Base-by-base conservation (phyloP, 2,888 invertebrate species). In the Rhagonycha fulva region DNA sequence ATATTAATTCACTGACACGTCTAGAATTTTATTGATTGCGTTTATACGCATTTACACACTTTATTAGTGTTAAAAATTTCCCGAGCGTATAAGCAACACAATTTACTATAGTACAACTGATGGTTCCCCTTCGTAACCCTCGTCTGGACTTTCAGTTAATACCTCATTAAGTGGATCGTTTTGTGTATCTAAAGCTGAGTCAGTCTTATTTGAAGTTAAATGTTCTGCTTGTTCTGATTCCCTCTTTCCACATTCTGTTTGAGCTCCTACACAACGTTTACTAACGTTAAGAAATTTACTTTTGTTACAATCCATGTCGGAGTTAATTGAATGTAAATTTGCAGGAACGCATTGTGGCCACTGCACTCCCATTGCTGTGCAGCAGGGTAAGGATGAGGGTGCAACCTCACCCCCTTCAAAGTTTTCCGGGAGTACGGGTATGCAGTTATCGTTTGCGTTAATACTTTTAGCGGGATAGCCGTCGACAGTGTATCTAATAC, bases 61-160 rank as follows among this genome's bases (percentile, higher is more conserved):
- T 72, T 67, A 71, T 73, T 70, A 70, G 62, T 76, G 69, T 76
- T 67, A 70, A 75, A 72, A 69, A 68, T 75, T 75, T 24, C 71
- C 71, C 73, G 47, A 71, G 47, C 23, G 76, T 66, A 71, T 73
- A 76, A 74, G 71, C 68, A 71, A 72, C 71, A 47, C 26, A 66
- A 66, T 24, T 24, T 72, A 69, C 75, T 78, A 78, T 71, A 19
- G 19, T 19, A 78, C 76, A 72, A 78, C 69, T 60, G 78, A 66
- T 61, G 78, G 78, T 69, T 95, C 96, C 61, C 95, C 96, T 73
- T 95, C 96, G 87, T 96, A 96, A 14, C 95, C 96, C 88, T 96
- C 96, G 86, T 96, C 96, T 61, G 95, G 95, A 87, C 95, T 95
- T 84, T 95, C 95, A 24, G 94, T 93, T 82, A 90, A 82, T 14